Evolutionary conservation across 2,888 invertebrate species (phyloP), one percentile per base, ranked within the genome.

Genomic region (Augiades crinisus): DNA sequence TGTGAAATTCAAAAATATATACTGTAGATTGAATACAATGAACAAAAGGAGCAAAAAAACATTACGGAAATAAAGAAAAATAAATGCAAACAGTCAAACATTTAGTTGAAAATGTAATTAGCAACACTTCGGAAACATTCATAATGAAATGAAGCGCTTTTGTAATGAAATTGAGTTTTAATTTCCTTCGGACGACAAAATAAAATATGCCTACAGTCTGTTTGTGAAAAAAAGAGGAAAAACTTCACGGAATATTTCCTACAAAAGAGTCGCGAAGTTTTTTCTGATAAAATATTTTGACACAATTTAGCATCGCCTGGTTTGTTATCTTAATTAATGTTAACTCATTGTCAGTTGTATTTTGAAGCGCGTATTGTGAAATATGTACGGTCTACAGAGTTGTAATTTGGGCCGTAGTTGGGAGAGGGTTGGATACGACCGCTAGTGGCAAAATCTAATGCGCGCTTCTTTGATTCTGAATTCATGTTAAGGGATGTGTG

Each of bases 101-200:
- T 47, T 37, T 46, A 16, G 24, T 37, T 16, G 19, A 46, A 47
- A 37, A 21, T 30, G 30, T 37, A 47, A 47, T 38, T 21, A 47
- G 37, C 27, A 21, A 47, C 38, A 21, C 27, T 37, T 40, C 19
- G 22, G 30, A 46, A 13, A 40, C 47, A 31, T 31, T 31, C 19
- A 33, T 47, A 47, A 47, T 47, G 37, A 47, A 47, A 47, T 30
- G 37, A 47, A 38, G 30, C 37, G 38, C 47, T 40, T 38, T 47
- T 47, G 38, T 47, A 47, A 40, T 16, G 22, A 33, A 40, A 47
- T 47, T 40, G 30, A 31, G 31, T 21, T 47, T 47, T 38, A 31
- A 40, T 47, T 47, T 40, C 10, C 14, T 31, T 22, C 12, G 47
- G 10, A 10, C 10, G 31, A n/a, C 8, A 33, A 22, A 44, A 27